Evolutionary conservation across 2,797 vertebrate species (phyloP), one percentile per base, ranked within the genome.

Genomic region (Lithobates pipiens): DNA sequence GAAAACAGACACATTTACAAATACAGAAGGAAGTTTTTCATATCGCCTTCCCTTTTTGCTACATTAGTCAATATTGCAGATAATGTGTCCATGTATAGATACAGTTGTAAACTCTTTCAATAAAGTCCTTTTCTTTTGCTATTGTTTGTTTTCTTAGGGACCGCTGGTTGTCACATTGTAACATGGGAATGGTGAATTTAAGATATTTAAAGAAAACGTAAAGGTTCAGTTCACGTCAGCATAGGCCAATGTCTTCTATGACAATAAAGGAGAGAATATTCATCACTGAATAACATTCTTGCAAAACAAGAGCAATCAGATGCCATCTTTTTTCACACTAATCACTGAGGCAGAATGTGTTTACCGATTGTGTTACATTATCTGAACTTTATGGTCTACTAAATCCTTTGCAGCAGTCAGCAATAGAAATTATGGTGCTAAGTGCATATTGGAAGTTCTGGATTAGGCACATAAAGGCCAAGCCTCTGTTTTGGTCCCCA

Each of bases 361-460:
- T 29, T 76, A 70, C 73, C 65, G 81, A 72, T 74, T n/a, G 70
- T 74, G 73, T 83, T 63, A 76, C 71, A 83, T 83, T 83, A 68
- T 72, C 50, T 81, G 79, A 81, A 72, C 69, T 81, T 81, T 81
- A 73, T 81, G 79, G 79, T 81, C 69, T 81, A 73, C 79, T 81
- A 81, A 25, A 81, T 81, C 61, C 79, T 63, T 72, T 81, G 79
- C 50, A 72, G 79, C 69, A 61, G 68, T 72, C 50, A 57, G 32
- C 63, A 81, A 68, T 68, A 78, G 61, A 46, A 68, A 27, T 78
- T 63, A 68, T 68, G 77, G n/a, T 65, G 39, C 77, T 81, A 81
- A 81, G 79, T 73, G 46, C 29, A 46, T 81, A 81, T 71, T 81
- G 79, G 79, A 81, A 72, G 79, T 81, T 72, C 44, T 72, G 69